Evolutionary conservation across 2,113 vertebrate species (phyloP).

Genomic region (Grammomys dolichurus): DNA sequence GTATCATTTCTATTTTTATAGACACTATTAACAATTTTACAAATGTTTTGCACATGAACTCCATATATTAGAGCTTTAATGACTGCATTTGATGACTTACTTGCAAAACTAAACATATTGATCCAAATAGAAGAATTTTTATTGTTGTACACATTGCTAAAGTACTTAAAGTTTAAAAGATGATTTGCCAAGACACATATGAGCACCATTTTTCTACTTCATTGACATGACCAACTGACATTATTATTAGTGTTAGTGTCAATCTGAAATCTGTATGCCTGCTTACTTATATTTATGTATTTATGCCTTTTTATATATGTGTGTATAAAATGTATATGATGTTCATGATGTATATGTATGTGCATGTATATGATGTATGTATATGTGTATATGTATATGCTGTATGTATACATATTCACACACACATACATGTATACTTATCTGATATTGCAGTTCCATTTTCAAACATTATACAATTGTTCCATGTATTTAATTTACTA

Average conservation of each 20-base stretch:
- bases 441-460: not conserved
- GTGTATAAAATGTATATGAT: too few species aligned
- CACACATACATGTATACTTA: too few species aligned
- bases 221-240: not conserved
- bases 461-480: not conserved
- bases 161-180: not conserved
- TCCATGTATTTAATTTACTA: not conserved
- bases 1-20: not conserved
- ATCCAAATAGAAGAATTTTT: not conserved
- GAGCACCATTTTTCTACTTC: not conserved
- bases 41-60: not conserved
- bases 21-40: not conserved
- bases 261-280: not conserved
- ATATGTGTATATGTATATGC: not conserved
- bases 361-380: not conserved
- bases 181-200: not conserved
- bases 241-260: not conserved
- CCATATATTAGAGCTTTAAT: not conserved
- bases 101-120: not conserved
- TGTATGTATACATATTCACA: not conserved
- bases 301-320: not conserved
- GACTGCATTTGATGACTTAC: not conserved
- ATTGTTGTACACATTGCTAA: not conserved
- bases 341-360: not conserved
- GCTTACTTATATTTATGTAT: not conserved